These are phyloP conservation scores for Aphelocoma californica DNA, from an alignment of 2,797 vertebrate species.

Conservation along the genomic window DNA sequence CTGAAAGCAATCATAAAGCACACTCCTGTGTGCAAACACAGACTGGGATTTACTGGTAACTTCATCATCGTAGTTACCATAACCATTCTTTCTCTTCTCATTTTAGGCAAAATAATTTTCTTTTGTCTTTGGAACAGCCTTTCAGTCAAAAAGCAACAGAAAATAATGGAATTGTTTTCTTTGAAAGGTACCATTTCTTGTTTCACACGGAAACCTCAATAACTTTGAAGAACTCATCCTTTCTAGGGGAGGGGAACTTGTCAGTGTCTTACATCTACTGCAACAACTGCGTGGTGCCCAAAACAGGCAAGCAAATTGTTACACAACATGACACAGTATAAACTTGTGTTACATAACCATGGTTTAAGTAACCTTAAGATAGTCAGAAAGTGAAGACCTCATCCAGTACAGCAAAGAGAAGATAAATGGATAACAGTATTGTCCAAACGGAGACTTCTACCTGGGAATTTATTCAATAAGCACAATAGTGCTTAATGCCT, in stretches of 20 bases:
- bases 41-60: background rate
- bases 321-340: background rate
- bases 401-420: background rate
- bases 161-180: background rate
- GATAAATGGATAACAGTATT: background rate
- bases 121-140: background rate
- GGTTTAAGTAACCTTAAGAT: background rate
- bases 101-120: background rate
- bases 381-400: background rate
- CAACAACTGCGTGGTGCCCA: background rate
- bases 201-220: background rate
- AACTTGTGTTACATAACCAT: background rate
- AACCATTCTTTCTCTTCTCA: background rate
- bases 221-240: background rate
- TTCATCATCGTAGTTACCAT: background rate
- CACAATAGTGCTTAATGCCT: background rate
- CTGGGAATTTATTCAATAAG: background rate
- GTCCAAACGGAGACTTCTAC: background rate
- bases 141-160: background rate
- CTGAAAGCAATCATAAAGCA: background rate
- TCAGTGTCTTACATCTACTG: background rate
- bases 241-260: background rate
- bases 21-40: background rate
- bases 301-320: background rate
- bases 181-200: background rate